Evolutionary conservation across 2,888 invertebrate species (phyloP).

Genomic region (Clostera curtula): DNA sequence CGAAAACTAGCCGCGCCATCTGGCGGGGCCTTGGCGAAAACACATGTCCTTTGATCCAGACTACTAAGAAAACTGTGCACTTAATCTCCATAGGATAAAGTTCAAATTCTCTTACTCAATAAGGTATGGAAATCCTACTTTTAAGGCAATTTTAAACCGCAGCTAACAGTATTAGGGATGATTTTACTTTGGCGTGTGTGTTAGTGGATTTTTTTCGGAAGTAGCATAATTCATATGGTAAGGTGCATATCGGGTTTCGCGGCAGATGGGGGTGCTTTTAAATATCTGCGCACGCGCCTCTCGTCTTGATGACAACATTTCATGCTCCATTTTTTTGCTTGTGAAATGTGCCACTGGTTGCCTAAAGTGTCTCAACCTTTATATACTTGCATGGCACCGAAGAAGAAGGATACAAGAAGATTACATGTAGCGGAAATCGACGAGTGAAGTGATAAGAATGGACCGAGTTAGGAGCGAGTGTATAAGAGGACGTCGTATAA

Average conservation of each 20-base stretch:
- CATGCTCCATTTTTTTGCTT: slow-evolving; percentile 26
- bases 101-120: no score
- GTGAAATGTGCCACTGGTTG: no score
- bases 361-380: no score
- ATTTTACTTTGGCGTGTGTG: slow-evolving; percentile 19
- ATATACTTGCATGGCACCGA: no score
- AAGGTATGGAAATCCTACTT: no score
- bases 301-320: slow-evolving; percentile 27
- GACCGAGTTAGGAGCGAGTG: no score
- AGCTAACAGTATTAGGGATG: slow-evolving; percentile 27
- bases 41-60: slow-evolving; percentile 61
- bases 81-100: slow-evolving; percentile 10
- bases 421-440: no score
- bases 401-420: no score
- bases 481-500: no score
- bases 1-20: slow-evolving; percentile 45
- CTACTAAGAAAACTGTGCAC: slow-evolving; percentile 40
- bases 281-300: slow-evolving; percentile 56
- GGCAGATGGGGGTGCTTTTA: slow-evolving; percentile 48
- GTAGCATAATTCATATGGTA: slow-evolving; percentile 60
- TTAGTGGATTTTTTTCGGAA: slow-evolving; percentile 49
- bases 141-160: not conserved
- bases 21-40: slow-evolving; percentile 52
- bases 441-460: no score
- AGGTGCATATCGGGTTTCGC: slow-evolving; percentile 67